These are phyloP conservation scores for Microvelia longipes DNA, from an alignment of 1,140 invertebrate species.

Conservation along the genomic window DNA sequence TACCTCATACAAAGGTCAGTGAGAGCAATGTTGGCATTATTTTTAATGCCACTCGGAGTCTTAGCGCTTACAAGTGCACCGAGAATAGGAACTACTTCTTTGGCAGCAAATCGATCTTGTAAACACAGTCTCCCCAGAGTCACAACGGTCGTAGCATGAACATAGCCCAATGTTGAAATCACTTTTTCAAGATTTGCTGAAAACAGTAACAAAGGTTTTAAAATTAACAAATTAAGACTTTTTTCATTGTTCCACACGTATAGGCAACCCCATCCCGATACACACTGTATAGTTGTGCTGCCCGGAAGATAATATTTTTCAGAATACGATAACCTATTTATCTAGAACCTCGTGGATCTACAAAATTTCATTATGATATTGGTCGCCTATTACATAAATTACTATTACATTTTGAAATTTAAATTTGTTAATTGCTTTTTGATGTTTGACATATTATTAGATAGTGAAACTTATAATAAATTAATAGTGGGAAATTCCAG, in stretches of 20 bases:
- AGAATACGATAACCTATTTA: too few species aligned
- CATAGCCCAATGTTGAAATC: constrained; percentile 1
- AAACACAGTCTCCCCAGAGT: constrained; percentile 37
- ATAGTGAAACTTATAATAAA: too few species aligned
- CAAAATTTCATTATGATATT: too few species aligned
- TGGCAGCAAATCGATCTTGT: constrained; percentile 36
- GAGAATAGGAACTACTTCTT: constrained; percentile 34
- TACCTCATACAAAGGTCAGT: constrained; percentile 11
- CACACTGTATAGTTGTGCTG: neutral
- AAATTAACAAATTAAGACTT: neutral
- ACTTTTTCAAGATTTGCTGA: neutral
- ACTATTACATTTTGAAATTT: too few species aligned
- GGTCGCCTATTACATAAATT: too few species aligned
- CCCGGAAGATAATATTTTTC: too few species aligned
- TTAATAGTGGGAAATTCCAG: too few species aligned
- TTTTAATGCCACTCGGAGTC: constrained; percentile 34
- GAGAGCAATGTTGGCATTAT: constrained; percentile 43
- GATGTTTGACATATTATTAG: too few species aligned
- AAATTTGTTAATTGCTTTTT: too few species aligned
- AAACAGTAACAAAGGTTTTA: neutral
- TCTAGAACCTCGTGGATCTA: too few species aligned
- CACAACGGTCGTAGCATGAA: constrained; percentile 24
- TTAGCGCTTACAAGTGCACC: constrained; percentile 32
- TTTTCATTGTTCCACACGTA: too few species aligned
- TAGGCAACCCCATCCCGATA: too few species aligned